phyloP scores from a whole-genome alignment of 2,113 vertebrate species.

The Odocoileus virginianus region DNA sequence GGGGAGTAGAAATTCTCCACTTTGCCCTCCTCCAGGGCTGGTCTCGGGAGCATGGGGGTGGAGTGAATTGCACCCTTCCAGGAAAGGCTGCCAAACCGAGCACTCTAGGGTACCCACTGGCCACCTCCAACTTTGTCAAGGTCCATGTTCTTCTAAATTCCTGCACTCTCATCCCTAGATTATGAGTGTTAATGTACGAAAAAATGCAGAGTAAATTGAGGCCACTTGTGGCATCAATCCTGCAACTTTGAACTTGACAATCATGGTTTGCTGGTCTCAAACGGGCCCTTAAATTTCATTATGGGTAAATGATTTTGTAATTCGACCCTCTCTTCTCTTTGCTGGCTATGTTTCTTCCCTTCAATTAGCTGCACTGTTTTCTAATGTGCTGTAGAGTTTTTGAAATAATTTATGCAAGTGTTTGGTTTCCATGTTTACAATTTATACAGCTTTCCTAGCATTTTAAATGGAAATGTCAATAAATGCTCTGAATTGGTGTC shows the following conservation, averaged over 20 bases:
- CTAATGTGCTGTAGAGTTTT: slow-evolving; percentile 75
- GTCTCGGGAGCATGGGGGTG: rapidly evolving
- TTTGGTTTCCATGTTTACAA: slow-evolving; percentile 76
- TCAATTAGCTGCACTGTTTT: slow-evolving; percentile 71
- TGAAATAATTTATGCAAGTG: slow-evolving; percentile 74
- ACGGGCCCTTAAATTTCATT: slow-evolving; percentile 44
- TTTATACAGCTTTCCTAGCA: slow-evolving; percentile 76
- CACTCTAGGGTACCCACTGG: background rate
- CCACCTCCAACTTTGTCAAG: background rate
- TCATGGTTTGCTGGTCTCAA: slow-evolving; percentile 67
- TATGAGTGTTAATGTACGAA: slow-evolving; percentile 22
- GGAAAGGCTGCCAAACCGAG: background rate
- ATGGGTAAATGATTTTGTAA: slow-evolving; percentile 44
- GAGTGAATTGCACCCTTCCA: background rate
- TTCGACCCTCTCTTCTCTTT: slow-evolving; percentile 11
- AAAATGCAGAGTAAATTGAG: slow-evolving; percentile 22
- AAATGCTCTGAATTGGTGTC: slow-evolving; percentile 73
- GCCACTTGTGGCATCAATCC: background rate
- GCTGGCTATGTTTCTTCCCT: slow-evolving; percentile 59
- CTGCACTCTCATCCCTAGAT: background rate
- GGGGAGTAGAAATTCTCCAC: background rate
- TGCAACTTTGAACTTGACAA: slow-evolving; percentile 71
- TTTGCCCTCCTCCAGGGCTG: background rate
- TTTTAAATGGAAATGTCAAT: slow-evolving; percentile 76
- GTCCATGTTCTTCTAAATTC: background rate